These are phyloP conservation scores for Neoarius graeffei DNA, from an alignment of 2,113 vertebrate species.

Conservation along the genomic window DNA sequence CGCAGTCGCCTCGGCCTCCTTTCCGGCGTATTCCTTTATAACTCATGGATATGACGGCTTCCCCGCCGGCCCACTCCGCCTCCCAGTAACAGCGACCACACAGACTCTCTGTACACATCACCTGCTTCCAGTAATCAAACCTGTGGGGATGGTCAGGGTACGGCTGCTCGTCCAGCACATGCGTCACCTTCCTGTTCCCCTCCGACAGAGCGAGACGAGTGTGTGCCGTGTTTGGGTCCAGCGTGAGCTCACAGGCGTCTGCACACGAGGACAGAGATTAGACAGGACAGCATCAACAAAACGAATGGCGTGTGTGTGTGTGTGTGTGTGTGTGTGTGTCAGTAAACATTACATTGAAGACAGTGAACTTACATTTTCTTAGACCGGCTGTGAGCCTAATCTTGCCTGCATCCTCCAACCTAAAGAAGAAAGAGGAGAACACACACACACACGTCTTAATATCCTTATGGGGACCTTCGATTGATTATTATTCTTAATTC, in stretches of 20 bases:
- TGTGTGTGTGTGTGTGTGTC: not conserved
- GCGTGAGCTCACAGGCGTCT: constrained; percentile 17
- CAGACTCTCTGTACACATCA: constrained; percentile 16
- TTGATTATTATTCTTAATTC: not conserved
- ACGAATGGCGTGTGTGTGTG: not conserved
- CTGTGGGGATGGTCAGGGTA: constrained; percentile 22
- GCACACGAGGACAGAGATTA: not conserved
- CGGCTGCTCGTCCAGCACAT: not conserved
- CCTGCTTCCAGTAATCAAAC: constrained; percentile 30
- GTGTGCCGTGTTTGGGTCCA: constrained; percentile 31
- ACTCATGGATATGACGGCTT: constrained; percentile 21
- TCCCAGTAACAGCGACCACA: constrained; percentile 23
- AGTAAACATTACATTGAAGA: not conserved
- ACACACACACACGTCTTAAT: not conserved
- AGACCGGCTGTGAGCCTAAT: not conserved
- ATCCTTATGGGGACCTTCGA: not conserved
- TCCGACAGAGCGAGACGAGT: constrained; percentile 16
- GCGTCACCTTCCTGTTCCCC: constrained; percentile 20
- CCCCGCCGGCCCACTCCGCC: constrained; percentile 20
- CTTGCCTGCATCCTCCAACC: not conserved
- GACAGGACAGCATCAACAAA: not conserved
- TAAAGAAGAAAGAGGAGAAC: not conserved
- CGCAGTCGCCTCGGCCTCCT: constrained; percentile 17
- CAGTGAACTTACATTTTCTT: constrained; percentile 27
- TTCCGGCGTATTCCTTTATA: constrained; percentile 34